These are phyloP conservation scores for Hylomyscus alleni DNA, from an alignment of 2,797 vertebrate genomes.

Conservation along the genomic window DNA sequence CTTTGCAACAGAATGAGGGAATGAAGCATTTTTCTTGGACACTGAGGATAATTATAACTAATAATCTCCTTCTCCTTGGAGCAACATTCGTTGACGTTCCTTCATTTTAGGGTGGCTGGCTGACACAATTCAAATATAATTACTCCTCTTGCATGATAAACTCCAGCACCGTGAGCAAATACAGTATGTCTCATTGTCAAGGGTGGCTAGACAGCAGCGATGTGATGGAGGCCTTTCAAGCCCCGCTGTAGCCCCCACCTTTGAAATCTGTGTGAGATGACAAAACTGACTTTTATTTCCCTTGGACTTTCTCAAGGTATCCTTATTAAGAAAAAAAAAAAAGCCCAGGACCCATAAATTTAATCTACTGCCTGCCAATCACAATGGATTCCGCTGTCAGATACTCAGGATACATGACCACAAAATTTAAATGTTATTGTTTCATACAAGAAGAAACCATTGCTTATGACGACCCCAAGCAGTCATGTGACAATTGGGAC, in stretches of 20 bases:
- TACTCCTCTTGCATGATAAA: slow-evolving; percentile 88
- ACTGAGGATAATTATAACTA: slow-evolving; percentile 86
- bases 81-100: slow-evolving; percentile 85
- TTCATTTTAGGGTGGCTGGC: slow-evolving; percentile 86
- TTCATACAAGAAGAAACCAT: slow-evolving; percentile 82
- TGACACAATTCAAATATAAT: slow-evolving; percentile 89
- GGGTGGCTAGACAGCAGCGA: slow-evolving; percentile 85
- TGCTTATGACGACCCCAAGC: slow-evolving; percentile 76
- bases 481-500: slow-evolving; percentile 77
- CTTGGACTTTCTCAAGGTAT: slow-evolving; percentile 84
- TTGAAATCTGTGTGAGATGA: slow-evolving; percentile 86
- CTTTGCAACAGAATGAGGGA: slow-evolving; percentile 79
- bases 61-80: slow-evolving; percentile 87
- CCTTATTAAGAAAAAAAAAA: slow-evolving; percentile 84
- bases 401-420: slow-evolving; percentile 79
- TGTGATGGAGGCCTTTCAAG: slow-evolving; percentile 86
- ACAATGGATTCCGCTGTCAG: slow-evolving; percentile 80
- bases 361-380: slow-evolving; percentile 85
- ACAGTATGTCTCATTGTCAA: slow-evolving; percentile 86
- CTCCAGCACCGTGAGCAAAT: slow-evolving; percentile 84
- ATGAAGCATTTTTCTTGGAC: slow-evolving; percentile 85
- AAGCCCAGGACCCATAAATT: slow-evolving; percentile 80
- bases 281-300: slow-evolving; percentile 82
- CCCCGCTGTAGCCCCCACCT: slow-evolving; percentile 82
- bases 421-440: slow-evolving; percentile 83